These are phyloP conservation scores for Orthonyx spaldingii DNA, from an alignment of 2,113 vertebrate species.

Conservation along the genomic window DNA sequence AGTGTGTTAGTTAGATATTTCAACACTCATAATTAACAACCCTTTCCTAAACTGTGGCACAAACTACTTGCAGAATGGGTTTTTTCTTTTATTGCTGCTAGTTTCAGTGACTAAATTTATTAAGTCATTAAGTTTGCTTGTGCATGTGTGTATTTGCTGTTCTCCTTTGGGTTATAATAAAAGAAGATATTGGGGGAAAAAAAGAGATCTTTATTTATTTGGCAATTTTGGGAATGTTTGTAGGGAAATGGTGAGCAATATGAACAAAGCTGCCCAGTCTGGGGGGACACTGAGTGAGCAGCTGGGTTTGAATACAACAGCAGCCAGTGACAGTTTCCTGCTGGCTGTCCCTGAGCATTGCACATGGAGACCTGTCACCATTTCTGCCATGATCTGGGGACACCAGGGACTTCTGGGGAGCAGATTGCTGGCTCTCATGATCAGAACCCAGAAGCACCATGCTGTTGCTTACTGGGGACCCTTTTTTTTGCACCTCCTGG, in stretches of 20 bases:
- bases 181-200: not conserved
- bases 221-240: not conserved
- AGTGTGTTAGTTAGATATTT: constrained; percentile 13
- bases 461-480: not conserved
- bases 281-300: not conserved
- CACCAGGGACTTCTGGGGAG: not conserved
- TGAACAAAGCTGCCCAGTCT: not conserved
- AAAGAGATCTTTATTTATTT: not conserved
- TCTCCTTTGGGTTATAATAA: constrained; percentile 13
- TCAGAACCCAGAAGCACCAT: not conserved
- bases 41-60: constrained; percentile 18
- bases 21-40: constrained; percentile 41
- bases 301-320: not conserved
- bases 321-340: not conserved
- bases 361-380: not conserved
- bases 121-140: constrained; percentile 3
- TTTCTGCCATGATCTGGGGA: not conserved
- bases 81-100: constrained; percentile 39
- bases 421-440: fast-evolving
- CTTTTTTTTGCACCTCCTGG: not conserved
- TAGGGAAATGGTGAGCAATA: not conserved
- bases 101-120: constrained; percentile 51
- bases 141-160: constrained; percentile 6
- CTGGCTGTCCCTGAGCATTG: not conserved
- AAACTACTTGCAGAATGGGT: constrained; percentile 20